Conservation (phyloP, 1,140 invertebrate genomes). For the Manduca sexta region DNA sequence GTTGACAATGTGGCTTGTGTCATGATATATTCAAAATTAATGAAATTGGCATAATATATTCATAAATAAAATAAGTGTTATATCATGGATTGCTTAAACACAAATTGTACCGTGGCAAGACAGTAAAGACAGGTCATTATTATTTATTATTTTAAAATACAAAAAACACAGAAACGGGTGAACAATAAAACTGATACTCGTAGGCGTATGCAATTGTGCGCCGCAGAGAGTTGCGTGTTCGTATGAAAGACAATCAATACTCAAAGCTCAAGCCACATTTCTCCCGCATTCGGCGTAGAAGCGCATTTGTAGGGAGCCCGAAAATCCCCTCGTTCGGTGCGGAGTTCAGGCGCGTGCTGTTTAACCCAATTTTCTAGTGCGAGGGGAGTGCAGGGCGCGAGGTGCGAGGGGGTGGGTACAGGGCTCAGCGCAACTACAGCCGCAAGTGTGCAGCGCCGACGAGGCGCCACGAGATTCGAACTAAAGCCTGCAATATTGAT, state of each 20-base stretch:
- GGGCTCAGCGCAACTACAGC: conserved; percentile 53
- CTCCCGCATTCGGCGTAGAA: conserved; percentile 65
- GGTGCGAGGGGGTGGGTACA: conserved; percentile 32
- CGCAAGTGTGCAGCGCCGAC: conserved; percentile 64
- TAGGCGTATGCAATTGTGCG: no score
- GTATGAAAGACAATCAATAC: conserved; percentile 63
- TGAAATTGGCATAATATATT: no score
- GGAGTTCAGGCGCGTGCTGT: conserved; percentile 63
- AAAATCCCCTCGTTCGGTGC: conserved; percentile 67
- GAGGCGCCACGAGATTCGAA: conserved; percentile 59
- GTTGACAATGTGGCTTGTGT: no score
- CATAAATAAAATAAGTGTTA: no score
- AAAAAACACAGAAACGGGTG: no score
- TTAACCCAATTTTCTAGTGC: conserved; percentile 70
- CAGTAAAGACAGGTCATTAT: no score
- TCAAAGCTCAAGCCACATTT: conserved; percentile 68
- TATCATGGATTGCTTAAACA: no score
- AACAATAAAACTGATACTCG: no score
- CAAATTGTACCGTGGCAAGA: no score
- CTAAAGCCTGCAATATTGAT: conserved; percentile 68
- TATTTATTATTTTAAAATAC: no score
- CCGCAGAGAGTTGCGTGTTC: no score
- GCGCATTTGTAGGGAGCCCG: conserved; percentile 57
- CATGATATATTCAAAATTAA: no score
- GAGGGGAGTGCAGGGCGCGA: conserved; percentile 51